Conservation (phyloP, 2,113 vertebrate species). For the Crypturellus undulatus region DNA sequence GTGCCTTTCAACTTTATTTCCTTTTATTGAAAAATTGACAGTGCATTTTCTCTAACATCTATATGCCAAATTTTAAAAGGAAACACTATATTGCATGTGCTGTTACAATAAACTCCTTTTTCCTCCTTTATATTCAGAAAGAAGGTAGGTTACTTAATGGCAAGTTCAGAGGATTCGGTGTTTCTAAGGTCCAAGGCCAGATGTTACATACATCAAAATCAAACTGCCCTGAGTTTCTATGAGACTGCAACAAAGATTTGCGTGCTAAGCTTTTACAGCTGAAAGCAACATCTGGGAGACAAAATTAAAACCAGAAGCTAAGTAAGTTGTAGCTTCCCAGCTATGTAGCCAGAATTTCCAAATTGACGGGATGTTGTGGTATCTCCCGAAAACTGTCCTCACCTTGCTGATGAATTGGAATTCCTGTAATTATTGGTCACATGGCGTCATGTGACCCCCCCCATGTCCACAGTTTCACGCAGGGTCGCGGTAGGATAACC, state of each 20-base stretch:
- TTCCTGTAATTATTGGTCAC: constrained; percentile 53
- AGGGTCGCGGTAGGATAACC: constrained; percentile 10
- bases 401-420: constrained; percentile 55
- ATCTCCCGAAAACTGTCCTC: constrained; percentile 60
- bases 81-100: neutral
- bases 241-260: neutral
- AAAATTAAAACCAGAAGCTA: constrained; percentile 62
- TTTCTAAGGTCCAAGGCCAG: neutral
- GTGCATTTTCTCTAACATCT: neutral
- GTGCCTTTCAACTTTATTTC: neutral
- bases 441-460: neutral
- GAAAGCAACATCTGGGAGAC: constrained; percentile 33
- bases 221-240: neutral
- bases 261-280: constrained; percentile 3
- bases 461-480: neutral
- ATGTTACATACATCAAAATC: neutral
- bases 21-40: neutral
- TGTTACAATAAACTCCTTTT: neutral
- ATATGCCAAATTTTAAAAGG: neutral
- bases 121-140: neutral
- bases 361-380: constrained; percentile 54
- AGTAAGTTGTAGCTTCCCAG: constrained; percentile 27
- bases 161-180: neutral
- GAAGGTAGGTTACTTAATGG: neutral
- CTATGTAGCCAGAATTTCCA: constrained; percentile 48